Percentiles rank a stretch among this genome's conserved stretches.
Conservation (phyloP, 2,113 vertebrate species). For the Phalacrocorax carbo region DNA sequence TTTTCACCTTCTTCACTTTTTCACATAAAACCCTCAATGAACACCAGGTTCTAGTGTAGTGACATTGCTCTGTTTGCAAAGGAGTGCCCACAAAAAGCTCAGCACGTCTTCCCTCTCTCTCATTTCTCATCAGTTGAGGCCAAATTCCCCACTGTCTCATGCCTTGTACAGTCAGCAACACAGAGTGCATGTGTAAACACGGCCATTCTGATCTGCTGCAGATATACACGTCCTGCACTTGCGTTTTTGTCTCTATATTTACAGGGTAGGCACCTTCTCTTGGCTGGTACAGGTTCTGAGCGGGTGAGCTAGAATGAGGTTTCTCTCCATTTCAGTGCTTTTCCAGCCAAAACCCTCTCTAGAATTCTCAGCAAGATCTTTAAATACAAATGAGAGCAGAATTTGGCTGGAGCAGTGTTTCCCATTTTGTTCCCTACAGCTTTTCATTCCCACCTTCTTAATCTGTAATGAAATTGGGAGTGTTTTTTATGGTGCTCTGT, state of each 20-base stretch:
- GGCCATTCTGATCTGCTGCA: not conserved
- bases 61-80: not conserved
- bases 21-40: not conserved
- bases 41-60: not conserved
- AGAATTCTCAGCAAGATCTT: not conserved
- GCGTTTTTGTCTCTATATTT: not conserved
- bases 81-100: not conserved
- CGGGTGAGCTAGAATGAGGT: not conserved
- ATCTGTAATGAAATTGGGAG: slow-evolving; percentile 5
- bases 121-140: not conserved
- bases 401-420: slow-evolving; percentile 5
- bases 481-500: slow-evolving; percentile 6
- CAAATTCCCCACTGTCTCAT: not conserved
- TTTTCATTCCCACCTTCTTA: slow-evolving; percentile 52
- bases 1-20: not conserved
- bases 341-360: not conserved
- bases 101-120: not conserved
- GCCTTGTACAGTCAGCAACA: not conserved
- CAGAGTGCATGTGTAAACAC: not conserved
- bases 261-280: not conserved
- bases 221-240: not conserved
- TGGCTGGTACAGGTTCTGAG: not conserved
- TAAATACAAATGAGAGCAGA: slow-evolving; percentile 17
- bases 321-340: not conserved
- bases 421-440: slow-evolving; percentile 1